Evolutionary conservation across 2,797 vertebrate species (phyloP).

Genomic region (Champsocephalus esox): DNA sequence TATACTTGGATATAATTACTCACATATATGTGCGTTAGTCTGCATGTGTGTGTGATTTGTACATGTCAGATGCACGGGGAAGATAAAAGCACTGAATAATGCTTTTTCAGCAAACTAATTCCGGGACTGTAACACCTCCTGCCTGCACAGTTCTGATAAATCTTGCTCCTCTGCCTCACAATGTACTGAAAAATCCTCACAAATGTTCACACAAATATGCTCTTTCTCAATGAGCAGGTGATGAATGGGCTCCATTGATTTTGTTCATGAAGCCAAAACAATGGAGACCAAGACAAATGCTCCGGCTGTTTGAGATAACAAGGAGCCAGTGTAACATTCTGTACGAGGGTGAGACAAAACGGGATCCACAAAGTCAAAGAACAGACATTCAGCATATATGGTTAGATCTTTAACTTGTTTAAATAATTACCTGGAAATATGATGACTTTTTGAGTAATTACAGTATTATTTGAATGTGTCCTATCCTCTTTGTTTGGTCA

Average conservation of each 20-base stretch:
- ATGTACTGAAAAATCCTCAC: conserved; percentile 58
- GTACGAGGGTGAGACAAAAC: conserved; percentile 9
- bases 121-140: conserved; percentile 51
- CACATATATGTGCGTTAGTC: not conserved
- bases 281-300: conserved; percentile 76
- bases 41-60: conserved; percentile 47
- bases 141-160: conserved; percentile 71
- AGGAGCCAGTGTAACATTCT: conserved; percentile 41
- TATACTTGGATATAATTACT: conserved; percentile 47
- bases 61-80: conserved; percentile 59
- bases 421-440: conserved; percentile 14
- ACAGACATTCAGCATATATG: conserved; percentile 3
- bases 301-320: conserved; percentile 61
- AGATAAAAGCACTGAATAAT: conserved; percentile 64
- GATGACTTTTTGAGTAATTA: too few relatives aligned
- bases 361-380: conserved; percentile 19
- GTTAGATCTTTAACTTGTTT: conserved; percentile 2
- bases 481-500: not conserved
- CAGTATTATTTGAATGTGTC: conserved; percentile 18
- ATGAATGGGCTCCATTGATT: conserved; percentile 79
- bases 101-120: conserved; percentile 70
- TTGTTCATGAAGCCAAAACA: conserved; percentile 69
- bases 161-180: conserved; percentile 50
- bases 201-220: conserved; percentile 76
- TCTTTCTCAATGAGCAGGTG: conserved; percentile 70